phyloP scores from a whole-genome alignment of 2,888 invertebrate species.

The Drosophila nr. fundita region DNA sequence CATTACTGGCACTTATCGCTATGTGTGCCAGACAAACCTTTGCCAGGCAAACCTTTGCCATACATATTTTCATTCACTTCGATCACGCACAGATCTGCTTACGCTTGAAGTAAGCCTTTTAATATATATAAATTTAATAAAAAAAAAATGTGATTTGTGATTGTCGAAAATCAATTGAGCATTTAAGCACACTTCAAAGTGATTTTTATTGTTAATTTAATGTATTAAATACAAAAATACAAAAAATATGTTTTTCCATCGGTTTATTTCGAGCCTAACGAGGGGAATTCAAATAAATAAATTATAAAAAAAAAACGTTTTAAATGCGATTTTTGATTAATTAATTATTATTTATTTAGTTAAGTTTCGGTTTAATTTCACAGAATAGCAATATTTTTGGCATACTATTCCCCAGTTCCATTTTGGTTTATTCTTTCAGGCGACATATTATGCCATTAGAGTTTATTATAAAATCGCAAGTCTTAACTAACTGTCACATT shows the following conservation, averaged over 20 bases:
- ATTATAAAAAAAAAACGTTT: not conserved
- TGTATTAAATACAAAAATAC: not conserved
- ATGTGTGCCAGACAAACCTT: too few species aligned
- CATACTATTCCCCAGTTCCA: fast-evolving
- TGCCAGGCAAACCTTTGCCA: too few species aligned
- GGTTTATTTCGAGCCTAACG: not conserved
- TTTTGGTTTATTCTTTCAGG: not conserved
- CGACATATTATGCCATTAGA: not conserved
- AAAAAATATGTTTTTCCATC: not conserved
- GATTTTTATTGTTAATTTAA: not conserved
- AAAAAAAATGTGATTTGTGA: not conserved
- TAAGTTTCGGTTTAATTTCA: not conserved
- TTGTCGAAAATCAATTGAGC: not conserved
- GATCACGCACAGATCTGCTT: too few species aligned
- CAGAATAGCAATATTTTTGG: not conserved
- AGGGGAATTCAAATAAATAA: not conserved
- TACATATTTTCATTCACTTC: too few species aligned
- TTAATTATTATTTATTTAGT: not conserved
- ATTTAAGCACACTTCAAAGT: not conserved
- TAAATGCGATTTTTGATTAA: not conserved
- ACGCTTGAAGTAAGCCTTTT: not conserved
- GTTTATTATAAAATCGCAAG: not conserved
- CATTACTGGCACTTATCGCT: too few species aligned
- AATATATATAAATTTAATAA: not conserved
- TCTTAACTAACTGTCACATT: not conserved